phyloP scores from a whole-genome alignment of 2,113 vertebrate genomes.

The Arenaria interpres region DNA sequence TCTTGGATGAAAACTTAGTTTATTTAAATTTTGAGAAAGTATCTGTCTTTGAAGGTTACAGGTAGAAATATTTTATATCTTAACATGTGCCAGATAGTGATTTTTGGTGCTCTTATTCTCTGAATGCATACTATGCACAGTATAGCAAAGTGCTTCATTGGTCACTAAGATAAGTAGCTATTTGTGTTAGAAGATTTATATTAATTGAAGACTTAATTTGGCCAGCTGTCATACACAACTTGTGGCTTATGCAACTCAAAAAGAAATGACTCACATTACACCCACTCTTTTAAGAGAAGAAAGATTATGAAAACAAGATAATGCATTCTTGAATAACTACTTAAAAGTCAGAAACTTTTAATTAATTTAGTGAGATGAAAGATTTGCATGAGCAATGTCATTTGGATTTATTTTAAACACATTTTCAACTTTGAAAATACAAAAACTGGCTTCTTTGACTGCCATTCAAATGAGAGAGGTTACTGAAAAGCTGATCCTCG shows the following conservation, averaged over 20 bases:
- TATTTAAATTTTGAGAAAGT: not conserved
- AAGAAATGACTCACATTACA: conserved; percentile 43
- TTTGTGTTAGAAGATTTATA: conserved; percentile 8
- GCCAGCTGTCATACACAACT: not conserved
- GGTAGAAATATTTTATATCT: not conserved
- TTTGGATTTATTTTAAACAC: not conserved
- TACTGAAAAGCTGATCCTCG: not conserved
- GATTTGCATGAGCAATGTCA: not conserved
- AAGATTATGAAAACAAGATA: conserved; percentile 16
- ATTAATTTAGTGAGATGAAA: not conserved
- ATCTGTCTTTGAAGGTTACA: not conserved
- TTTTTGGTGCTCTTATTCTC: not conserved
- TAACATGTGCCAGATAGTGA: not conserved
- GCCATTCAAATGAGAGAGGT: not conserved
- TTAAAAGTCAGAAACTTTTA: conserved; percentile 17
- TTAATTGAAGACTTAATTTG: conserved; percentile 7
- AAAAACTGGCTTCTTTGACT: not conserved
- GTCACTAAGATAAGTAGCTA: not conserved
- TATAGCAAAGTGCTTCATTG: not conserved
- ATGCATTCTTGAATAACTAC: conserved; percentile 1
- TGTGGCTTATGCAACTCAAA: conserved; percentile 4
- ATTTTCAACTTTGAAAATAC: not conserved
- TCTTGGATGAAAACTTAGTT: not conserved
- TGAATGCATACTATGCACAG: not conserved
- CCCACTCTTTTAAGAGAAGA: conserved; percentile 28